These are phyloP conservation scores for Drosophila baimaii DNA, from an alignment of 1,140 invertebrate genomes.

Conservation along the genomic window DNA sequence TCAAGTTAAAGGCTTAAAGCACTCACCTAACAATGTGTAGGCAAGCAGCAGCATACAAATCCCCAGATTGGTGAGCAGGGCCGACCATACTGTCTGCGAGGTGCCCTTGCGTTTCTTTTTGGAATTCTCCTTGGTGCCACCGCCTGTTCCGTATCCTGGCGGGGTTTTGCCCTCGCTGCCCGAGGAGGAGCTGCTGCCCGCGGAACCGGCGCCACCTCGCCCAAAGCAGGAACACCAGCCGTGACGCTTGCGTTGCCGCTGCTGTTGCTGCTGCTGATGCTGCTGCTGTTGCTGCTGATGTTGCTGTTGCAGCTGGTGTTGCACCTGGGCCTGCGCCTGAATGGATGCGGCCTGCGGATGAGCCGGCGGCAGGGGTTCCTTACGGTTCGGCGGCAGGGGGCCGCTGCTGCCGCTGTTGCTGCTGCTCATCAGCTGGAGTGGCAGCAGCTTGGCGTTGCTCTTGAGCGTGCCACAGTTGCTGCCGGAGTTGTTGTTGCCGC, in stretches of 20 bases:
- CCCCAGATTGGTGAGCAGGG: constrained; percentile 93
- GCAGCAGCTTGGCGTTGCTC: constrained; percentile 69
- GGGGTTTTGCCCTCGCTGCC: constrained; percentile 53
- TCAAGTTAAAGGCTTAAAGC: too few species aligned
- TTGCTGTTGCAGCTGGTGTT: constrained; percentile 31
- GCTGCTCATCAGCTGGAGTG: constrained; percentile 56
- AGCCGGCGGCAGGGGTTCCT: constrained; percentile 49
- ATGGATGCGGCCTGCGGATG: constrained; percentile 33
- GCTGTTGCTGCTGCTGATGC: constrained; percentile 44
- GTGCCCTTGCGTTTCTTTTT: constrained; percentile 78
- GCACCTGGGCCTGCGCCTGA: constrained; percentile 33
- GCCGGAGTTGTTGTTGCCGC: constrained; percentile 23
- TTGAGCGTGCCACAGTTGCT: constrained; percentile 68
- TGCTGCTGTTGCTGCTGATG: constrained; percentile 49
- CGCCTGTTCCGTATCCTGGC: constrained; percentile 58
- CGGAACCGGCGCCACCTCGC: background rate
- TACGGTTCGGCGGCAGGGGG: constrained; percentile 29
- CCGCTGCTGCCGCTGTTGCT: background rate
- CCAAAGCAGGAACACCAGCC: constrained; percentile 76
- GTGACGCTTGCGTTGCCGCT: constrained; percentile 43
- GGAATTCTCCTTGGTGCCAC: constrained; percentile 38
- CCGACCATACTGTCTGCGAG: constrained; percentile 85
- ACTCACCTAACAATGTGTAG: constrained; percentile 91
- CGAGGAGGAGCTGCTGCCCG: constrained; percentile 1
- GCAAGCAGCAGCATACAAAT: constrained; percentile 94